phyloP scores from a whole-genome alignment of 35 echinoderm and acorn worm genomes.

The Ophioderma brevispina region DNA sequence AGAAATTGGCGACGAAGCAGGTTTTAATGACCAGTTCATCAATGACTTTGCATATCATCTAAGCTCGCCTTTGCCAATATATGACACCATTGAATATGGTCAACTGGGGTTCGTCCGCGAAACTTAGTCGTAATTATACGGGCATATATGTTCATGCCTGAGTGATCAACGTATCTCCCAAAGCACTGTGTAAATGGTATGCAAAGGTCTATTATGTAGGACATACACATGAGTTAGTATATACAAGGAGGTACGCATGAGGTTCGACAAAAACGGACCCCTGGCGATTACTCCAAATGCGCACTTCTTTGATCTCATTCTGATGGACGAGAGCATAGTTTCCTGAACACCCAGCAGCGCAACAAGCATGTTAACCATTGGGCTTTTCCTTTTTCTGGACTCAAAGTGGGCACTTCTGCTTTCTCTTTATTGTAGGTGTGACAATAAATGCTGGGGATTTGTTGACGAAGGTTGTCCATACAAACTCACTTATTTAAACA shows the following conservation, averaged over 20 bases:
- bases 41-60: constrained; percentile 35
- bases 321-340: constrained; percentile 41
- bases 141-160: too few species aligned
- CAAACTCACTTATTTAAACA: too few species aligned
- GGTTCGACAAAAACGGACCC: too few species aligned
- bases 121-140: too few species aligned
- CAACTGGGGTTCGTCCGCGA: too few species aligned
- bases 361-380: not conserved
- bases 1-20: constrained; percentile 18
- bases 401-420: constrained; percentile 50
- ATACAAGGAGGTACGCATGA: too few species aligned
- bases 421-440: constrained; percentile 47
- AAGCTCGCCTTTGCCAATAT: constrained; percentile 21
- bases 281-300: constrained; percentile 44
- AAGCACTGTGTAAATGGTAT: too few species aligned
- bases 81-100: constrained; percentile 42
- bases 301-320: constrained; percentile 57
- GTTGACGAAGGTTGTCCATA: too few species aligned
- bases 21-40: constrained; percentile 29
- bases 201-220: too few species aligned
- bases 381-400: constrained; percentile 16
- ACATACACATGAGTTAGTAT: too few species aligned
- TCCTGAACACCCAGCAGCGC: constrained; percentile 48
- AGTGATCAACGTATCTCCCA: too few species aligned
- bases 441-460: not conserved